These are phyloP conservation scores for Apamea sordens DNA, from an alignment of 2,888 invertebrate species.

Conservation along the genomic window DNA sequence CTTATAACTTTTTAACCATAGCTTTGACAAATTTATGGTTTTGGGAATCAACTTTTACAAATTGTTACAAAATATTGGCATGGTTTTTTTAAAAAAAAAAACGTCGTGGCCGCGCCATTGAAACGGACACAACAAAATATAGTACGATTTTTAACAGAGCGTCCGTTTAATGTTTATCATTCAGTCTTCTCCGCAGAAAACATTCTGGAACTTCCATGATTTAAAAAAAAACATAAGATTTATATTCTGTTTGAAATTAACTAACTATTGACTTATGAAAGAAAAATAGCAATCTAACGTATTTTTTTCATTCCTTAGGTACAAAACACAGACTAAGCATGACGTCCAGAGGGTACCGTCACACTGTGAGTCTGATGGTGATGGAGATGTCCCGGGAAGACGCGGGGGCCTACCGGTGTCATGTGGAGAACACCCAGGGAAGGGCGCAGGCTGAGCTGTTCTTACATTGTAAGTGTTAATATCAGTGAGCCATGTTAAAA, in stretches of 20 bases:
- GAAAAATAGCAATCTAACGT: background rate
- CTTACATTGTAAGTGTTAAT: slow-evolving; percentile 91
- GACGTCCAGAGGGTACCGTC: slow-evolving; percentile 89
- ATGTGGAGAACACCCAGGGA: slow-evolving; percentile 92
- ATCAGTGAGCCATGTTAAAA: background rate
- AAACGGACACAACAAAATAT: background rate
- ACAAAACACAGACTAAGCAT: slow-evolving; percentile 80
- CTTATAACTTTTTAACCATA: no score
- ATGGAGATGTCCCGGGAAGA: slow-evolving; percentile 89
- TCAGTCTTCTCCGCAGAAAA: background rate
- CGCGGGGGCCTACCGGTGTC: slow-evolving; percentile 92
- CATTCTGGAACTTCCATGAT: background rate
- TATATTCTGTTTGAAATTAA: no score
- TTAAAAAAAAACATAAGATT: background rate
- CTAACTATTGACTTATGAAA: background rate
- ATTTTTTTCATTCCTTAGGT: slow-evolving; percentile 67
- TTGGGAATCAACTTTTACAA: no score
- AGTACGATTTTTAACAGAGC: background rate
- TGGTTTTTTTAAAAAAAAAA: no score
- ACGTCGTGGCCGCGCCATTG: no score
- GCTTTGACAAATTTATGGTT: no score
- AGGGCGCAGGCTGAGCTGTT: slow-evolving; percentile 92
- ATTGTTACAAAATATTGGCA: no score
- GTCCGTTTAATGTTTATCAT: background rate
- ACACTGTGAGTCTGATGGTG: slow-evolving; percentile 91